These are phyloP conservation scores for Drosophila prolongata DNA, from an alignment of 2,888 invertebrate genomes.

Conservation along the genomic window DNA sequence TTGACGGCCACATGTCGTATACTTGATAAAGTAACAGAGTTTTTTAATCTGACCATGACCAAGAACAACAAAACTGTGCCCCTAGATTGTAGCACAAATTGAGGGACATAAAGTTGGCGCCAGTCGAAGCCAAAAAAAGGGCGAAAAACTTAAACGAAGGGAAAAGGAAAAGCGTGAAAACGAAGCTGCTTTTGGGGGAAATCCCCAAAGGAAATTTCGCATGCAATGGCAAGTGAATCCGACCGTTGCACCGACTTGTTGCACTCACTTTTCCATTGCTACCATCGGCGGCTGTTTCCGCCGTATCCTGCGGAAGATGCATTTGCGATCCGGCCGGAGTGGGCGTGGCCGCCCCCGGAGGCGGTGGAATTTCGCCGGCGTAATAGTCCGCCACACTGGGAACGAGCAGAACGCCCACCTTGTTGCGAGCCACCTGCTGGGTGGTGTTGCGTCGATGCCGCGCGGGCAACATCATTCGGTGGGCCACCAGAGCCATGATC, in stretches of 20 bases:
- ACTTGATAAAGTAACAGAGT: conserved; percentile 17
- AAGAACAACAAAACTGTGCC: conserved; percentile 50
- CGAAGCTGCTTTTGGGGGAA: conserved; percentile 28
- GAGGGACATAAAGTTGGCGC: conserved; percentile 69
- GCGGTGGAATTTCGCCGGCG: conserved; percentile 26
- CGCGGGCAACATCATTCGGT: conserved; percentile 79
- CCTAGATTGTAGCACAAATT: conserved; percentile 22
- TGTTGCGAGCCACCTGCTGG: conserved; percentile 70
- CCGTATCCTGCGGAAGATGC: conserved; percentile 15
- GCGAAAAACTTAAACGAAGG: conserved; percentile 10
- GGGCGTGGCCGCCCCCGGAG: conserved; percentile 11
- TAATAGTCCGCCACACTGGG: conserved; percentile 70
- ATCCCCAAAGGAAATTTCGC: conserved; percentile 15
- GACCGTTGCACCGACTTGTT: conserved; percentile 60
- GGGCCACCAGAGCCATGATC: conserved; percentile 79
- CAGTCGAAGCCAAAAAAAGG: conserved; percentile 43
- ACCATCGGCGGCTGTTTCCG: conserved; percentile 8
- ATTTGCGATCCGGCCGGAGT: conserved; percentile 31
- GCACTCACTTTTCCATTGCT: conserved; percentile 67
- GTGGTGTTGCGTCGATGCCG: conserved; percentile 54
- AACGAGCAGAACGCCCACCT: conserved; percentile 76
- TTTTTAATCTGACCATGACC: conserved; percentile 56
- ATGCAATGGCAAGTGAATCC: conserved; percentile 4
- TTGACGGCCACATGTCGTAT: conserved; percentile 11
- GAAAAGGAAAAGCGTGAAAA: not conserved